These are phyloP conservation scores for Schizopygopsis malacanthus DNA, from an alignment of 2,797 vertebrate genomes.

Conservation along the genomic window DNA sequence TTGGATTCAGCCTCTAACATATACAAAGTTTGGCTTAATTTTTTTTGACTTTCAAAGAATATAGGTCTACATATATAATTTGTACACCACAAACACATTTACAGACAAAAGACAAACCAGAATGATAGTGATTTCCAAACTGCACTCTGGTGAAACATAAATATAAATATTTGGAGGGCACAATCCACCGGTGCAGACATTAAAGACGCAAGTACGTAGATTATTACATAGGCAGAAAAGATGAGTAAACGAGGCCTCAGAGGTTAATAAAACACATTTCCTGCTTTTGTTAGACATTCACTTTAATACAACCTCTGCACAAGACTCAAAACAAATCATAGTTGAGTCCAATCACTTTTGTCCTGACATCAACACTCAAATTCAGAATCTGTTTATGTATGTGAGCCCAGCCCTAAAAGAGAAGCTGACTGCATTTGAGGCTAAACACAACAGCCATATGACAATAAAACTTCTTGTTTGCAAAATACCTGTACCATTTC, in stretches of 20 bases:
- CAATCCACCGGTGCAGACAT: conserved; percentile 42
- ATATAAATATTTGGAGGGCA: conserved; percentile 40
- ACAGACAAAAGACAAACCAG: conserved; percentile 12
- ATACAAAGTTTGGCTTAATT: not conserved
- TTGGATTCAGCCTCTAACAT: not conserved
- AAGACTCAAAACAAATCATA: conserved; percentile 45
- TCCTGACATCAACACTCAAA: conserved; percentile 11
- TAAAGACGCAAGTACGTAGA: conserved; percentile 32
- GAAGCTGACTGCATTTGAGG: not conserved
- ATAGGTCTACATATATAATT: not conserved
- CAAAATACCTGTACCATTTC: not conserved
- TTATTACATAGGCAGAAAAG: conserved; percentile 35
- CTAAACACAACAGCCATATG: not conserved
- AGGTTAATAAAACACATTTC: conserved; percentile 48
- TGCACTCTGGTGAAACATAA: conserved; percentile 40
- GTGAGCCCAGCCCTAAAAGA: not conserved
- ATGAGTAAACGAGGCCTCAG: conserved; percentile 32
- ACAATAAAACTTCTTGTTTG: not conserved
- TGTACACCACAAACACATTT: conserved; percentile 27
- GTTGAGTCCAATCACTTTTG: conserved; percentile 41
- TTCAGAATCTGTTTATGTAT: conserved; percentile 17
- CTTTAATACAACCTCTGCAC: conserved; percentile 47
- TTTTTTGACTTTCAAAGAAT: not conserved
- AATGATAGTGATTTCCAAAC: not conserved
- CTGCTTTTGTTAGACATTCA: conserved; percentile 44